A percentile compares a stretch with the other conserved stretches of the same genome.
Evolutionary conservation across 2,797 vertebrate genomes (phyloP).

Genomic region (Cossypha caffra): DNA sequence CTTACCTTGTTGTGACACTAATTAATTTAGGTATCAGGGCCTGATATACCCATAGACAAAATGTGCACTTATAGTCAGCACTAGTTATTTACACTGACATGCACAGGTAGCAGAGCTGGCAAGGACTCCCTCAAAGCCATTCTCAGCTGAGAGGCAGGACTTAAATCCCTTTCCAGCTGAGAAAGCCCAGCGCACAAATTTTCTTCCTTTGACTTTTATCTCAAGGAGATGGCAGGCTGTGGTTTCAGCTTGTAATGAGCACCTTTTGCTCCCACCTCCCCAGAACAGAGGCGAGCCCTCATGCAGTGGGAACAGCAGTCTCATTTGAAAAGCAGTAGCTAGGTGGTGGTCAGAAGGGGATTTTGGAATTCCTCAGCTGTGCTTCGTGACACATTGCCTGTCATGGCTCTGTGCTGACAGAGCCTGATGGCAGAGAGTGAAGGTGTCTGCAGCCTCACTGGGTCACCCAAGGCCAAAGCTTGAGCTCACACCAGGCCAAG

Average conservation of each 20-base stretch:
- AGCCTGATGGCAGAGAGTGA: background rate
- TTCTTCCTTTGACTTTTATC: background rate
- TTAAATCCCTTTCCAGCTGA: background rate
- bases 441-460: background rate
- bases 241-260: background rate
- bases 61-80: accelerated
- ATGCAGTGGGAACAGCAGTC: background rate
- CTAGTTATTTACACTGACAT: background rate
- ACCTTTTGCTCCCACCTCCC: background rate
- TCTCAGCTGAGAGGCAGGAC: background rate
- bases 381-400: accelerated
- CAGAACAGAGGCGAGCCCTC: background rate
- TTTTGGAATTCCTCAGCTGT: background rate
- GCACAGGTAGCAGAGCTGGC: background rate
- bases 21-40: background rate
- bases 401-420: background rate
- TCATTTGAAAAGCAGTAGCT: background rate
- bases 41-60: background rate
- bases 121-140: background rate
- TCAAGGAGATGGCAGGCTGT: background rate
- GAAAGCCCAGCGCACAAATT: background rate
- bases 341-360: background rate
- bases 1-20: background rate
- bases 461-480: background rate
- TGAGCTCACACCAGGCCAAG: background rate